Base-by-base conservation (phyloP, 2,113 vertebrate genomes). In the Psittacula cyanocephala region DNA sequence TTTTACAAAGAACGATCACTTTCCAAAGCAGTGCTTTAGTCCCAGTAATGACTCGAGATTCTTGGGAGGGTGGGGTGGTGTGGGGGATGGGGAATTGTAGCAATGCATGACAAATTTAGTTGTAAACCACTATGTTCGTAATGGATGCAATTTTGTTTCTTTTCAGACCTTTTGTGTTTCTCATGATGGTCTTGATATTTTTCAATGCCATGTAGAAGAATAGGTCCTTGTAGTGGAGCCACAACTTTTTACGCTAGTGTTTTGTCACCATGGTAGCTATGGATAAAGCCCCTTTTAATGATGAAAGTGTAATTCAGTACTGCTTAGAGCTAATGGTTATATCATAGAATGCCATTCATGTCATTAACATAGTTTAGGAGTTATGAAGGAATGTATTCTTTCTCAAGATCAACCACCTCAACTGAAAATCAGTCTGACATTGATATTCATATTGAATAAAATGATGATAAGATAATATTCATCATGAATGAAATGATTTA, bases 1-100 rank as follows among this genome's bases (percentile, higher is more conserved):
- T 97, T 97, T 97, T 91, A 94, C 82, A 95, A 96, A 97, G 95
- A 96, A 74, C 4, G 80, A 86, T 79, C 72, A 79, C 59, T 98
- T 96, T 91, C 79, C 47, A 75, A 89, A 95, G 71, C 69, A 82
- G 46, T 91, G 64, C 86, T 97, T 95, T 72, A 81, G 35, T 88
- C 63, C 55, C 47, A 63, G 17, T 91, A 93, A 88, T 94, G 87
- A 94, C 86, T 95, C 91, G 84, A 91, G 81, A 75, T 95, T 95
- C 65, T 68, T 69, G 41, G 72, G 33, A 27, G 29, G 25, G 41
- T 31, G 53, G 41, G 17, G 24, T 22, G 24, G 41, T n/a, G 22
- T 71, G 37, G 13, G 17, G 59, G 27, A 25, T 53, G 57, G 49
- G 69, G 62, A 92, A 77, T 91, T 72, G 50, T 77, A 91, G 78